Evolutionary conservation across 2,888 invertebrate species (phyloP).

Genomic region (Phyllotreta cruciferae): DNA sequence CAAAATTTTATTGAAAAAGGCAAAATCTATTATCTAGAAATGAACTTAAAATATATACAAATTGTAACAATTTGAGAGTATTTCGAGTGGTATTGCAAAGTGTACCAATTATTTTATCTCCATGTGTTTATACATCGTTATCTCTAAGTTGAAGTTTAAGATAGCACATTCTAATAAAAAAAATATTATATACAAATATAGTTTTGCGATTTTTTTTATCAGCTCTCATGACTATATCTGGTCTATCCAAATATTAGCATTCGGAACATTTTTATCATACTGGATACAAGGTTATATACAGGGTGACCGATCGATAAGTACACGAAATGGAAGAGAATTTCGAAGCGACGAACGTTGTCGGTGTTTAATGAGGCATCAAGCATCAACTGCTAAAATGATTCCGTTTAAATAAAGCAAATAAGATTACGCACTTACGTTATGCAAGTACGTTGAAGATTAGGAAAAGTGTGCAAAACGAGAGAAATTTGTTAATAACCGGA

Average conservation of each 20-base stretch:
- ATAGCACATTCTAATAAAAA: slow-evolving; percentile 26
- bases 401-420: no score
- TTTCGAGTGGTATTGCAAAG: slow-evolving; percentile 8
- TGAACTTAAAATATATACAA: not conserved
- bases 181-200: slow-evolving; percentile 30
- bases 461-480: no score
- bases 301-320: not conserved
- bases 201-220: slow-evolving; percentile 34
- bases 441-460: no score
- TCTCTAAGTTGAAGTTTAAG: slow-evolving; percentile 26
- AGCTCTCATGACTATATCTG: slow-evolving; percentile 28
- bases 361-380: no score
- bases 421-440: no score
- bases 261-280: slow-evolving; percentile 25
- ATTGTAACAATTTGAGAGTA: slow-evolving; percentile 1
- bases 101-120: slow-evolving; percentile 17
- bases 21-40: no score
- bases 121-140: slow-evolving; percentile 18
- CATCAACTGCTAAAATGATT: no score
- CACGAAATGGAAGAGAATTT: no score
- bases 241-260: slow-evolving; percentile 32
- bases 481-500: no score
- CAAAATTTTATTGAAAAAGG: no score
- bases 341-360: no score
- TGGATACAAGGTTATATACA: slow-evolving; percentile 23